Evolutionary conservation across 2,113 vertebrate species (phyloP).

Genomic region (Coracopsis vasa): DNA sequence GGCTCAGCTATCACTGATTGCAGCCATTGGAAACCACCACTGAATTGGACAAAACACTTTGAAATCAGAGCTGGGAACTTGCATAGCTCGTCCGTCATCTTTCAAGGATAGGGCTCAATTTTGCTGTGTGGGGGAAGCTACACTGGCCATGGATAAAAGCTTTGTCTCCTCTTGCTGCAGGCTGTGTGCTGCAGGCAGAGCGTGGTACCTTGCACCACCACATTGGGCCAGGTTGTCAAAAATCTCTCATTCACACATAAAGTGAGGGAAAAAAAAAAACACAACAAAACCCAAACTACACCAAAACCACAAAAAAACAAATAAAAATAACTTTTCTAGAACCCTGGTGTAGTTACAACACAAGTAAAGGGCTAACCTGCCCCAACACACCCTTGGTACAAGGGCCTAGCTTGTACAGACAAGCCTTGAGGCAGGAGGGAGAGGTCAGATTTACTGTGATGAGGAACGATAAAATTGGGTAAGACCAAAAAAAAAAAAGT

Average conservation of each 20-base stretch:
- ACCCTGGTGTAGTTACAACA: not conserved
- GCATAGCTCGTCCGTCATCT: not conserved
- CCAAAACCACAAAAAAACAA: no score
- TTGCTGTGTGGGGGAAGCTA: not conserved
- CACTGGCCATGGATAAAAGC: not conserved
- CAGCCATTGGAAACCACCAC: not conserved
- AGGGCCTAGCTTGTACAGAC: not conserved
- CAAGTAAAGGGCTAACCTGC: not conserved
- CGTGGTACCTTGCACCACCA: not conserved
- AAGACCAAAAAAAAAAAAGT: not conserved
- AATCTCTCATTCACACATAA: not conserved
- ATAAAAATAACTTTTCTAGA: not conserved
- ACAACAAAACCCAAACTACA: not conserved
- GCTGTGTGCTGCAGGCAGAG: not conserved
- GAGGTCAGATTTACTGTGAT: conserved; percentile 1
- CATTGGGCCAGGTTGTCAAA: not conserved
- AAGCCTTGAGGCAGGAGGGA: conserved; percentile 21
- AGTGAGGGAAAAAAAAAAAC: not conserved
- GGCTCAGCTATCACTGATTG: not conserved
- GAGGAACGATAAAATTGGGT: not conserved
- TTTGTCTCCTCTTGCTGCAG: not conserved
- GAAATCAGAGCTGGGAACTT: not conserved
- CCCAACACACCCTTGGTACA: not conserved
- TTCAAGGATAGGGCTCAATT: not conserved
- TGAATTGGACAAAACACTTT: not conserved